Conservation (phyloP, 2,797 vertebrate genomes). For the Acanthis flammea region DNA sequence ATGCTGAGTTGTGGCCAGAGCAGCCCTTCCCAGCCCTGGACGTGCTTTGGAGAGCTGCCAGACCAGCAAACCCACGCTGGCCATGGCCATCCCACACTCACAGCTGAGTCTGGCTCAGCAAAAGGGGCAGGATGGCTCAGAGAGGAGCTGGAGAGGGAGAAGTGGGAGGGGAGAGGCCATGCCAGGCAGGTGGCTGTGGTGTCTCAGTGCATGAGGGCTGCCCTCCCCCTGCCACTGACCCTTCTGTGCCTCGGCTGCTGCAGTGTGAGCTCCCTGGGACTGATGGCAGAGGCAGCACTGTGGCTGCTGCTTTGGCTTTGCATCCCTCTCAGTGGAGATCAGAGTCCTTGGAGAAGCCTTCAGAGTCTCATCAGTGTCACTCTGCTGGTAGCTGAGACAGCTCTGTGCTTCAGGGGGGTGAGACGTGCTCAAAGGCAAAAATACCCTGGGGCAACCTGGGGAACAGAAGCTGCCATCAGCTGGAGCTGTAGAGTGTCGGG, state of each 20-base stretch:
- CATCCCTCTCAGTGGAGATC: neutral
- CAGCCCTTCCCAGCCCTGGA: neutral
- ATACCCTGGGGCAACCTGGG: neutral
- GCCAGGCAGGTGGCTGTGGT: neutral
- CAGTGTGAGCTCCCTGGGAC: neutral
- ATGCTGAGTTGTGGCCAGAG: accelerated
- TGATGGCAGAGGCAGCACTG: accelerated
- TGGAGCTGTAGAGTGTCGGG: neutral
- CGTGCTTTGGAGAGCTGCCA: neutral
- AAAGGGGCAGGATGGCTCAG: accelerated
- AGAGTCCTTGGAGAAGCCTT: neutral
- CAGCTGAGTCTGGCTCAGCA: neutral
- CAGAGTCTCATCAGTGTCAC: neutral
- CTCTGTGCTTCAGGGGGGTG: neutral
- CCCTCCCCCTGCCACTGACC: neutral
- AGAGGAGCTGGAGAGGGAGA: neutral
- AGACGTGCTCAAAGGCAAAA: neutral
- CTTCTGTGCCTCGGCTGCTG: neutral
- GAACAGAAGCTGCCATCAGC: neutral
- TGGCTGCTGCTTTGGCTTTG: neutral
- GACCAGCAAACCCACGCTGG: accelerated
- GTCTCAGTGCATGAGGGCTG: neutral
- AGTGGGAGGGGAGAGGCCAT: neutral
- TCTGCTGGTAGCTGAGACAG: neutral
- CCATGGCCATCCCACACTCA: accelerated